These are phyloP conservation scores for Meteorus cinctellus DNA, from an alignment of 2,888 invertebrate species.

Conservation along the genomic window DNA sequence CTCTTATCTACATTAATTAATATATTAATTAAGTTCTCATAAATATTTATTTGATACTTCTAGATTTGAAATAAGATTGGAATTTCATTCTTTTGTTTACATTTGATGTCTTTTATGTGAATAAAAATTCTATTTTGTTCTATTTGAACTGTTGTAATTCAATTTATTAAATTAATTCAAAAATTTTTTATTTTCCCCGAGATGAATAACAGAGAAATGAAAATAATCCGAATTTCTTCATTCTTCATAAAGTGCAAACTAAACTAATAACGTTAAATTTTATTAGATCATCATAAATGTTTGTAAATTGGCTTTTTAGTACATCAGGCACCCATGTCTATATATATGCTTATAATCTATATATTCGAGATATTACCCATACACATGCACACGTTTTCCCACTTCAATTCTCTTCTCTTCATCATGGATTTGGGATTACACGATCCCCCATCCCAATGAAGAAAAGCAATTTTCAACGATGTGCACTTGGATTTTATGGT, in stretches of 20 bases:
- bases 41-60: no score
- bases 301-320: not conserved
- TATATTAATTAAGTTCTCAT: no score
- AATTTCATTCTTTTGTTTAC: no score
- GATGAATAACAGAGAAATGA: no score
- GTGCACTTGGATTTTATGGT: constrained; percentile 34
- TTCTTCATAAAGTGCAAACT: not conserved
- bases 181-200: no score
- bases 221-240: not conserved
- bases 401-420: constrained; percentile 13
- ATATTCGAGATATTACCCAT: not conserved
- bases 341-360: not conserved
- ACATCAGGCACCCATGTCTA: not conserved
- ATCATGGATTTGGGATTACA: constrained; percentile 19
- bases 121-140: no score
- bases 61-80: no score
- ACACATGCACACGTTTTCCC: constrained; percentile 1
- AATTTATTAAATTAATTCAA: no score
- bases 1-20: no score
- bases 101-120: no score
- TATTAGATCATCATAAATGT: not conserved
- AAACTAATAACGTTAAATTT: not conserved
- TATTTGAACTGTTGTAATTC: no score
- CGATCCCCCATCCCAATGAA: constrained; percentile 23
- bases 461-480: constrained; percentile 31